Base-by-base conservation (phyloP, 2,888 invertebrate species). In the Margaritifera margaritifera region DNA sequence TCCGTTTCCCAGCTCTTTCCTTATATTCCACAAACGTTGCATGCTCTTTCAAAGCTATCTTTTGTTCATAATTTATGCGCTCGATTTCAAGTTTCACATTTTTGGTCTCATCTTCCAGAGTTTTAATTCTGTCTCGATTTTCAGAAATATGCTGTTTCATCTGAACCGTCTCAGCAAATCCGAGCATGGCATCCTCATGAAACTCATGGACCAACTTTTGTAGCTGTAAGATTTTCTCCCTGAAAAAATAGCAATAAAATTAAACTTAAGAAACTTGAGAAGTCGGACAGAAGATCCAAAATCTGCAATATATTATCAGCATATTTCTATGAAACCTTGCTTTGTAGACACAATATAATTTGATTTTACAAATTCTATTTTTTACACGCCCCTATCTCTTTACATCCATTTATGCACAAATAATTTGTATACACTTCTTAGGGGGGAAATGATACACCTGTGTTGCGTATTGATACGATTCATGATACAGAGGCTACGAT, bases 91-190 rank as follows among this genome's bases (percentile, higher is more conserved):
- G 22, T 25, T 74, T 72, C 62, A 64, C 64, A 62, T 65, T 77
- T 53, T 78, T 63, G n/a, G 71, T 58, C 15, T 61, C 60, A 27
- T 78, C 81, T 25, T 81, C 75, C 1, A 86, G 68, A 6, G 64
- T 61, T 2, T 67, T 64, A 42, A 84, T 71, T 57, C 72, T 72
- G 62, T 74, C 72, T 50, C 77, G 78, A 57, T 81, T 79, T 51
- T 81, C 81, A n/a, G 79, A 71, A 20, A 84, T 74, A 61, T 81
- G 78, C 6, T 78, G 75, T 61, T 84, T 77, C 54, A 88, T 67
- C 68, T 86, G 83, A 6, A 82, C 77, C 24, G 86, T 72, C 53
- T 89, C 87, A 24, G 80, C 79, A 52, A 75, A 58, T 54, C 71
- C 70, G 11, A 76, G 62, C 15, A 77, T 67, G 1, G 64, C 73